Base-by-base conservation (phyloP, 92 coral and sea anemone species). In the Blastomussa wellsi region DNA sequence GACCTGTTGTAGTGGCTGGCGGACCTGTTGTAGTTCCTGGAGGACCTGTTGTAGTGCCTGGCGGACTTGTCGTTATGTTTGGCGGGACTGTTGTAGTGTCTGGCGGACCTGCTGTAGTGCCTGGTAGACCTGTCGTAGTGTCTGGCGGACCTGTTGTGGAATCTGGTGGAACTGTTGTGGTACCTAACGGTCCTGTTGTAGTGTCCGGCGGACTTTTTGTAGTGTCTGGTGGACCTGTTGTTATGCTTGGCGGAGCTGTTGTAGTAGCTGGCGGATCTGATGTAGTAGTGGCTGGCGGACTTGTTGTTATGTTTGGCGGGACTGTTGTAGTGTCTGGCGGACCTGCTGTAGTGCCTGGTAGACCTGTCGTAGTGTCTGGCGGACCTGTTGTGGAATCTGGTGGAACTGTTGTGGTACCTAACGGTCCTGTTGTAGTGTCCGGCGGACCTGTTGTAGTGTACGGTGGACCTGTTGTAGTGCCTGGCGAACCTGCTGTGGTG, bases 381-480 rank as follows among this genome's bases (percentile, higher is more conserved):
- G 57, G 57, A 51, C 22, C 20, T 51, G 57, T 51, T 51, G 57
- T 51, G 4, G 57, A 14, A 33, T 32, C 41, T 29, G 74, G 74
- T 19, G 74, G 74, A 14, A 3, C 74, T 32, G 74, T 68, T 68
- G 73, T 31, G 7, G 42, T 31, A 33, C 13, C 73, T 13, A 42
- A 42, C 4, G 73, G 41, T 12, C 39, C 73, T 71, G 49, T 41
- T 41, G 78, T 74, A 8, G 35, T 24, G 24, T n/a, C 35, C 31
- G 37, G 77, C 9, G 77, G 77, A n/a, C 57, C 48, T 22, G 82
- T 53, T 35, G 82, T 78, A 32, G 82, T 78, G 0, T 39, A 67
- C 17, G 68, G 39, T 28, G 74, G 74, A 37, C 44, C 24, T 35
- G 74, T 33, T 69, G 74, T 69, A 29, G 74, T 33, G 5, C 0